phyloP scores from a whole-genome alignment of 1,140 invertebrate species.

The Cherax quadricarinatus region DNA sequence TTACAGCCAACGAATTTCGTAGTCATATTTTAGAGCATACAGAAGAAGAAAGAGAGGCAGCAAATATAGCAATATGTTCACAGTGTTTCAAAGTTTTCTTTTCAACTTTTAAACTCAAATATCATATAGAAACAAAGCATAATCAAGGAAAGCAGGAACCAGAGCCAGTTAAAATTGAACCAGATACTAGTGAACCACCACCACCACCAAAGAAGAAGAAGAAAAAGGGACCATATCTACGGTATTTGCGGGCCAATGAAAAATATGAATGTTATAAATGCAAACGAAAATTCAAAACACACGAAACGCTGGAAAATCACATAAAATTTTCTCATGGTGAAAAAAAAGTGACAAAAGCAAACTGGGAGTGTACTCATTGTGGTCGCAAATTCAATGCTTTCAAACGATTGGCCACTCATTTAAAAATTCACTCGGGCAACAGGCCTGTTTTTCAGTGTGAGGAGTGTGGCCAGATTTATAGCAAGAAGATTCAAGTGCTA shows the following conservation, averaged over 20 bases:
- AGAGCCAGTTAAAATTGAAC: conserved; percentile 10
- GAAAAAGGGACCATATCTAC: conserved; percentile 68
- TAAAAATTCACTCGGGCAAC: conserved; percentile 71
- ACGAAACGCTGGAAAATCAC: conserved; percentile 62
- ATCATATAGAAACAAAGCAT: conserved; percentile 60
- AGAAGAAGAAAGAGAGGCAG: conserved; percentile 65
- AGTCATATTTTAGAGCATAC: conserved; percentile 65
- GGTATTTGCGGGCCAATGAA: conserved; percentile 67
- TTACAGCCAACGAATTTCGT: conserved; percentile 63
- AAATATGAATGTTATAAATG: conserved; percentile 67
- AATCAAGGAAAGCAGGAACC: conserved; percentile 15
- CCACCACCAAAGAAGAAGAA: conserved; percentile 57
- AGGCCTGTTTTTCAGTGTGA: conserved; percentile 72
- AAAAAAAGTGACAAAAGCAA: conserved; percentile 58
- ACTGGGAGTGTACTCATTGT: conserved; percentile 57
- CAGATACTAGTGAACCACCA: conserved; percentile 1
- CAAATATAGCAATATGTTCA: conserved; percentile 68
- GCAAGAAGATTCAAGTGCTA: conserved; percentile 71
- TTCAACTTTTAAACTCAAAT: conserved; percentile 62
- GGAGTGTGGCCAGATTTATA: conserved; percentile 72
- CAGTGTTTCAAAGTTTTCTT: conserved; percentile 72
- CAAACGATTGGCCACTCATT: conserved; percentile 59
- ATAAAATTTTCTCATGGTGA: conserved; percentile 63
- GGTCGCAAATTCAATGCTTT: conserved; percentile 69
- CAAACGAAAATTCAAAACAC: conserved; percentile 64